phyloP scores from a whole-genome alignment of 2,888 invertebrate species.

The Drosophila antonietae region DNA sequence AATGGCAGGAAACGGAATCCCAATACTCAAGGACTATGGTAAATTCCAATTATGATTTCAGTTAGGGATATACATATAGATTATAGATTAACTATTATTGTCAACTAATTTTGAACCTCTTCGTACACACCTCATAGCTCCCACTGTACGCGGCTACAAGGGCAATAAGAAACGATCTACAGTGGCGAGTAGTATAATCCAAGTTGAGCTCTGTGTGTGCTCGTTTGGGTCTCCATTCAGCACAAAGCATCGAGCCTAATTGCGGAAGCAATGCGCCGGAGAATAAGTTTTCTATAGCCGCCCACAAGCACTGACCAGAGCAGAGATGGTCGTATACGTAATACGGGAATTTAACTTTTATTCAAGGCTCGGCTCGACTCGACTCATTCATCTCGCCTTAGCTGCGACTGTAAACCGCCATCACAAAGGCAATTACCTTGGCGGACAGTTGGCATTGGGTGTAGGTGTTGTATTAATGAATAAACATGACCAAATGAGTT shows the following conservation, averaged over 20 bases:
- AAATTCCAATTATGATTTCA: neutral
- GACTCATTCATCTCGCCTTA: conserved; percentile 7
- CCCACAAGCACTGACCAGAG: conserved; percentile 24
- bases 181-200: conserved; percentile 47
- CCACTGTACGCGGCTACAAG: conserved; percentile 24
- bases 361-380: conserved; percentile 25
- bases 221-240: conserved; percentile 50
- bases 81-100: neutral
- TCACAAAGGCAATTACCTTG: conserved; percentile 74
- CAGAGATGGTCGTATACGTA: conserved; percentile 20
- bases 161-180: conserved; percentile 16
- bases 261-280: conserved; percentile 81
- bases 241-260: conserved; percentile 79
- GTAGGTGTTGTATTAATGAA: conserved; percentile 72
- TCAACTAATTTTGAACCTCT: neutral
- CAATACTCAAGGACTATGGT: too few species aligned
- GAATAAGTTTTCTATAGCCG: conserved; percentile 72
- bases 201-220: conserved; percentile 17
- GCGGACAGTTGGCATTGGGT: conserved; percentile 46
- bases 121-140: too few species aligned
- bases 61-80: too few species aligned
- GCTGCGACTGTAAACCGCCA: conserved; percentile 57
- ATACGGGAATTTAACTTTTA: conserved; percentile 53
- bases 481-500: conserved; percentile 79
- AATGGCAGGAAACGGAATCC: too few species aligned